Base-by-base conservation (phyloP, 2,113 vertebrate species). In the Spermophilus dauricus region DNA sequence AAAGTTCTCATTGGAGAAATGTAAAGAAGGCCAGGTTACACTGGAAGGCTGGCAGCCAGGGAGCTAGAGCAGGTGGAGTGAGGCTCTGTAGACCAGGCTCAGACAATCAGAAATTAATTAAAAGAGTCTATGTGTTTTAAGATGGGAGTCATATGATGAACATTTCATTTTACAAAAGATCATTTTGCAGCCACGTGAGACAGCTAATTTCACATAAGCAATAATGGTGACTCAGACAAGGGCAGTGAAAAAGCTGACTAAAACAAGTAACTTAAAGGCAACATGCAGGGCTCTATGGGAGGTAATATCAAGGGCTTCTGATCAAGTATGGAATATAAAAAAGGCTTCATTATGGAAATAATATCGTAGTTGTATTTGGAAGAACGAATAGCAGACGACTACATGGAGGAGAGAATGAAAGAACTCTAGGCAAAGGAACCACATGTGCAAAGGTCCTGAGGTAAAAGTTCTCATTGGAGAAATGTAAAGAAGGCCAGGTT, bases 41-140 rank as follows among this genome's bases (percentile, higher is more conserved):
- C 18, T 34, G 22, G 28, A 86, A 28, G 73, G 37, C 11, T n/a
- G 1, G 4, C 24, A 58, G 39, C 12, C 18, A 53, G 3, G 45
- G 4, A 61, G 22, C 9, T 32, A 13, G n/a, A n/a, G 5, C 3
- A 76, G 17, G 4, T 22, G 3, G 4, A 9, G 0, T 0, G 20
- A 45, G 32, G 10, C 1, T 87, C 42, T 70, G 2, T 37, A 26
- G 37, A 63, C 30, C 4, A 34, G 0, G 3, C 1, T 17, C 22
- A 37, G 11, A 34, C 14, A 80, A 1, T 5, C 3, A 2, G 34
- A 7, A 26, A 30, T 69, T 58, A 67, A 75, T 48, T 42, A 34
- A 65, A 0, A 24, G 14, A 53, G 11, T 32, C 69, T 6, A 17
- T 8, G n/a, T 61, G 34, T 28, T 82, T 58, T 16, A 58, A 78